Percentiles rank a stretch among this genome's conserved stretches.
Evolutionary conservation across 2,113 vertebrate species (phyloP).

Genomic region (Sphaerodactylus townsendi): DNA sequence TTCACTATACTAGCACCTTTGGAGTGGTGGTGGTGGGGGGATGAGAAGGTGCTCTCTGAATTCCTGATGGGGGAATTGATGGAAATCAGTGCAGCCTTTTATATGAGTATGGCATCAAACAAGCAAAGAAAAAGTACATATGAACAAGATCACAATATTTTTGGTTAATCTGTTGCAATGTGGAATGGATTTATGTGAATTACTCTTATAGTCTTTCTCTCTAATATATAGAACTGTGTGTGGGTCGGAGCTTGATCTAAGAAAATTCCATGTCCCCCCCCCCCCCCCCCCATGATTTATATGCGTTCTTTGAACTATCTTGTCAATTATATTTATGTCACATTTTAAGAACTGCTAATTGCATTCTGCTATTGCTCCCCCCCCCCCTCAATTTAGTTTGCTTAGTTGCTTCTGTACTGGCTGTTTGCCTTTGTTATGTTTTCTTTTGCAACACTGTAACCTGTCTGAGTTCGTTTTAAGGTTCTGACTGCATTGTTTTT

Average conservation of each 20-base stretch:
- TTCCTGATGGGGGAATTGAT: no score
- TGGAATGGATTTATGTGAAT: background rate
- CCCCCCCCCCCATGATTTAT: background rate
- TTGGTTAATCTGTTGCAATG: background rate
- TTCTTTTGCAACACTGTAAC: background rate
- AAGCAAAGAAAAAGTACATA: background rate
- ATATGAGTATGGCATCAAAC: no score
- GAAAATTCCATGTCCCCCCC: background rate
- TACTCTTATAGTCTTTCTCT: background rate
- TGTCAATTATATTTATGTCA: background rate
- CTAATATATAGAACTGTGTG: no score
- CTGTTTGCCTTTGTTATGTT: background rate
- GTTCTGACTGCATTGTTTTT: background rate
- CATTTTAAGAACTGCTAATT: background rate
- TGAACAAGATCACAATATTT: background rate
- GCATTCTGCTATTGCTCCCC: background rate
- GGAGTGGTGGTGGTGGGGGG: no score
- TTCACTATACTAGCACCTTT: no score
- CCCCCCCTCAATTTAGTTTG: background rate
- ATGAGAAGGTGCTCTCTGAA: no score
- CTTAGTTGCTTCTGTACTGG: background rate
- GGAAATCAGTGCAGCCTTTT: no score
- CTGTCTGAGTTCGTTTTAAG: background rate
- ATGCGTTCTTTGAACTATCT: background rate
- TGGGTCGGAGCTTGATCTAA: background rate